phyloP scores from a whole-genome alignment of 2,797 vertebrate genomes.

The Valencia hispanica region DNA sequence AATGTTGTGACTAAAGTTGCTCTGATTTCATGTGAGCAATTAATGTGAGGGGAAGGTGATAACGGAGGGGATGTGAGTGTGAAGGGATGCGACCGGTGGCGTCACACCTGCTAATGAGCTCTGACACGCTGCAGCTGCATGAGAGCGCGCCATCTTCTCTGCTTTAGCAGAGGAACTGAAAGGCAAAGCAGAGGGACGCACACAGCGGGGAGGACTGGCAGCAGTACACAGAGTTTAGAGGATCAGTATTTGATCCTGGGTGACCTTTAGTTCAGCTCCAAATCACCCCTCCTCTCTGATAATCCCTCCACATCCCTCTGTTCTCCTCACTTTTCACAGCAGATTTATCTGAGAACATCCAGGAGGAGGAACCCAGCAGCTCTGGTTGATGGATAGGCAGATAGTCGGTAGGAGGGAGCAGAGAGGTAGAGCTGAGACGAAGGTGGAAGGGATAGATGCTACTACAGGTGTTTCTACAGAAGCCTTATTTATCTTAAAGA shows the following conservation, averaged over 20 bases:
- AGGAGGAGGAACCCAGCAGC: too few relatives aligned
- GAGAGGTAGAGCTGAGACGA: too few relatives aligned
- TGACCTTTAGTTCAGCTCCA: conserved; percentile 18
- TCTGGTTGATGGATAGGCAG: too few relatives aligned
- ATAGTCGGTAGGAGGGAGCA: too few relatives aligned
- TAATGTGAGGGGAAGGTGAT: background rate
- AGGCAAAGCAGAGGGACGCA: background rate
- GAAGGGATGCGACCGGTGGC: background rate
- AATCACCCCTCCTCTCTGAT: conserved; percentile 1
- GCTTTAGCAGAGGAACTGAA: background rate
- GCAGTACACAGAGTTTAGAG: conserved; percentile 14
- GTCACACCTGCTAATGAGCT: conserved; percentile 3
- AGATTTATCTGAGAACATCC: background rate
- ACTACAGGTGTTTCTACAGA: too few relatives aligned
- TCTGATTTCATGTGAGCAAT: conserved; percentile 1
- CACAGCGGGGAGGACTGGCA: conserved; percentile 5
- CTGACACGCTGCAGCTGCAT: background rate
- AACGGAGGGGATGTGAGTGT: background rate
- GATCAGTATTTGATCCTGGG: conserved; percentile 12
- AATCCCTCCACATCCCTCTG: conserved; percentile 3
- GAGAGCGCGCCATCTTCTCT: background rate
- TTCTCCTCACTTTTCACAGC: background rate
- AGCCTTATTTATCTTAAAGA: too few relatives aligned
- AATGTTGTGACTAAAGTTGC: conserved; percentile 1
- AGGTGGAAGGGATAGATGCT: too few relatives aligned